A percentile compares a stretch with the other conserved stretches of the same genome.
Evolutionary conservation across 2,797 vertebrate species (phyloP).

Genomic region (Apogon talboti): DNA sequence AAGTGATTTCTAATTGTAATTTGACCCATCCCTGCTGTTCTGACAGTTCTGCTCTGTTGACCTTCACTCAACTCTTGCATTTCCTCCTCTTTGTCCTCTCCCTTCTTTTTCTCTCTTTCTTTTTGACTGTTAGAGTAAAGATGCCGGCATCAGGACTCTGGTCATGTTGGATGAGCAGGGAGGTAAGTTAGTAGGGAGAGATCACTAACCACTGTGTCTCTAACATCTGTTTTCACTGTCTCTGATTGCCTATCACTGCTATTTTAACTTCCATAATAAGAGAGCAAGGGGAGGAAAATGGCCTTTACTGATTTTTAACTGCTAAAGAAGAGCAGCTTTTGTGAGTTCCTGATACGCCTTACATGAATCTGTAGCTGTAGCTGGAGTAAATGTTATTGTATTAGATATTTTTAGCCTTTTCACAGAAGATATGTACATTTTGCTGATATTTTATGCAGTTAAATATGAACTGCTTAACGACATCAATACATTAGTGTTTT

Average conservation of each 20-base stretch:
- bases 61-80: conserved; percentile 59
- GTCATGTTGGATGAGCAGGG: conserved; percentile 99
- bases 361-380: conserved; percentile 5
- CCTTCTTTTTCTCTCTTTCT: conserved; percentile 41
- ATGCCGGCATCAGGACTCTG: conserved; percentile 99
- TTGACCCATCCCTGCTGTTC: conserved; percentile 31
- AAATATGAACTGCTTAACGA: background rate
- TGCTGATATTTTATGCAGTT: too few species aligned
- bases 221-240: conserved; percentile 19
- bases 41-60: conserved; percentile 32
- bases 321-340: background rate
- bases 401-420: conserved; percentile 43
- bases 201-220: conserved; percentile 20
- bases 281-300: background rate
- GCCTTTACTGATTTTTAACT: conserved; percentile 16
- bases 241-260: conserved; percentile 25
- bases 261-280: background rate
- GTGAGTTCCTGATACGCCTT: conserved; percentile 1
- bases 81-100: conserved; percentile 35
- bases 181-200: conserved; percentile 88
- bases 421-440: too few species aligned
- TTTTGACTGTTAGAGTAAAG: conserved; percentile 91
- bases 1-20: conserved; percentile 50
- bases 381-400: conserved; percentile 26
- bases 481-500: background rate